Percentiles rank a stretch among this genome's conserved stretches.
These are phyloP conservation scores for Cyanoderma ruficeps DNA, from an alignment of 2,113 vertebrate species.

Conservation along the genomic window DNA sequence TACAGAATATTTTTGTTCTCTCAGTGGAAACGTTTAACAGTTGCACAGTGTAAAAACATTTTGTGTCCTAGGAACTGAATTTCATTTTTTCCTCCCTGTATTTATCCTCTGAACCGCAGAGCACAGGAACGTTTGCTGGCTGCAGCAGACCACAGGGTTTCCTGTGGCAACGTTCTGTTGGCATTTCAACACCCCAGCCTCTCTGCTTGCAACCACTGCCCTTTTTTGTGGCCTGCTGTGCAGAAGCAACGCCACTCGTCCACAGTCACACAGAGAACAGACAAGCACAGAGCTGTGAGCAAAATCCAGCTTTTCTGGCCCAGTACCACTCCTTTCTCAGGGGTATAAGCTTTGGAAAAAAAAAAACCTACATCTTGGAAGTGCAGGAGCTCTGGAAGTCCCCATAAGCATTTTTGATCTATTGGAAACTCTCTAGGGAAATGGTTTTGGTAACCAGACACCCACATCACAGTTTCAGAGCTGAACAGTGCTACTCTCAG, in stretches of 20 bases:
- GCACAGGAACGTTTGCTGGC: accelerated
- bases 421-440: neutral
- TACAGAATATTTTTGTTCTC: neutral
- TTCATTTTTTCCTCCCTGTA: neutral
- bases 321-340: neutral
- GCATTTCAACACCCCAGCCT: neutral
- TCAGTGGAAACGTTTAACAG: neutral
- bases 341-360: neutral
- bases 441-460: neutral
- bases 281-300: neutral
- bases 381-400: neutral
- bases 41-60: neutral
- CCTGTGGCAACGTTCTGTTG: neutral
- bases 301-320: neutral
- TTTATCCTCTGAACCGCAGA: neutral
- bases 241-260: neutral
- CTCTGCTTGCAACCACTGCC: neutral
- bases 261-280: neutral
- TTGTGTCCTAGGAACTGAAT: neutral
- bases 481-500: neutral
- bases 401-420: neutral
- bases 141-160: neutral
- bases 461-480: neutral
- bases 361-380: neutral
- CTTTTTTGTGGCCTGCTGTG: neutral